Evolutionary conservation across 2,113 vertebrate species (phyloP).

Genomic region (Suricata suricatta): DNA sequence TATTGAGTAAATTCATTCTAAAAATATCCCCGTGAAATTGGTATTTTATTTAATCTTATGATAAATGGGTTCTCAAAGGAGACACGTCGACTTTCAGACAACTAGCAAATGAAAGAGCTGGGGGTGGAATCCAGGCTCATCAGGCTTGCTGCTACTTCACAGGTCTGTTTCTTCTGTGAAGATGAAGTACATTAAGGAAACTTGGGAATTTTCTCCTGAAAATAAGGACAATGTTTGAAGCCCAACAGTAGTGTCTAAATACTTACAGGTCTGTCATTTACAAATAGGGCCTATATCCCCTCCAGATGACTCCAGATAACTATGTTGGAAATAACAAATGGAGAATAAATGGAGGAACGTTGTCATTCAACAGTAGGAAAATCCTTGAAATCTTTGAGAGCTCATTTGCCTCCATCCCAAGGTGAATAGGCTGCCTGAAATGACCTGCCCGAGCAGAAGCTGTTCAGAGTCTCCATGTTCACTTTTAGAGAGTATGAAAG

Average conservation of each 20-base stretch:
- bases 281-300: not conserved
- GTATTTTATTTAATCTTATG: not conserved
- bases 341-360: not conserved
- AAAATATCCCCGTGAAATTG: not conserved
- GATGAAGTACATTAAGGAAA: not conserved
- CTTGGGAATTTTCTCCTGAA: not conserved
- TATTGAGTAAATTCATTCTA: not conserved
- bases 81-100: not conserved
- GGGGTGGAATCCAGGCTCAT: not conserved
- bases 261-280: not conserved
- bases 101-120: not conserved
- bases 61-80: not conserved
- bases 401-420: not conserved
- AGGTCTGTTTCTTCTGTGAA: not conserved
- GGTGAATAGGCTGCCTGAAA: not conserved
- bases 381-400: not conserved
- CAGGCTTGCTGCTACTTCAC: not conserved
- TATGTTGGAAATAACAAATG: not conserved
- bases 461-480: not conserved
- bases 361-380: not conserved
- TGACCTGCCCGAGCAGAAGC: not conserved
- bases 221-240: not conserved
- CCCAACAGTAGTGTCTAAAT: not conserved
- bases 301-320: not conserved
- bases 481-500: not conserved